A percentile compares a stretch with the other conserved stretches of the same genome.
phyloP scores from a whole-genome alignment of 2,113 vertebrate species.

The crab-eating macaque (Macaca fascicularis) region T2T-MFA8v1.1 NC_088376.1:80548001-80548500 shows the following conservation, averaged over 20 bases:
- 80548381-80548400: slow-evolving; percentile 1
- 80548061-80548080: background rate
- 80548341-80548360: background rate
- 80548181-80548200: background rate
- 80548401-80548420: background rate
- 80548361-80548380: background rate
- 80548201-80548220: background rate
- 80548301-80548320: background rate
- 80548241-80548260: background rate
- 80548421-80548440: background rate
- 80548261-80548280: background rate
- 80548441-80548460: background rate
- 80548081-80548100: background rate
- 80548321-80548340: background rate
- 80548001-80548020: background rate
- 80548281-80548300: background rate
- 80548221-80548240: background rate
- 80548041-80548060: background rate
- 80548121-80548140: background rate
- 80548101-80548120: background rate
- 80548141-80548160: background rate
- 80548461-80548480: background rate
- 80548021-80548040: background rate
- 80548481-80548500: background rate
- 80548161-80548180: background rate